phyloP scores from a whole-genome alignment of 2,113 vertebrate species.

The Cisticola juncidis region DNA sequence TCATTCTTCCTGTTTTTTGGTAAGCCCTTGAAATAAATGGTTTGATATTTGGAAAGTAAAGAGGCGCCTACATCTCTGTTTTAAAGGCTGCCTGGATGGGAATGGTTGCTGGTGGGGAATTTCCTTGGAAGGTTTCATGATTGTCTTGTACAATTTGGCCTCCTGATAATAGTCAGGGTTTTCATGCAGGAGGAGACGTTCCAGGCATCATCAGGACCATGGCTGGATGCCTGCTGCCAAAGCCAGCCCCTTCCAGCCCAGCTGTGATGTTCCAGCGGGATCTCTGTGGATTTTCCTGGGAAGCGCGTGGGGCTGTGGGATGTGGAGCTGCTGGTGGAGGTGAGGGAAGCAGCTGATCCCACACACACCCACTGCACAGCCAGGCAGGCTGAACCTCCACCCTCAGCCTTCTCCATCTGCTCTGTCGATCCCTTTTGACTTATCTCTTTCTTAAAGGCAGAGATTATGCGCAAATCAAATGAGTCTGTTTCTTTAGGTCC shows the following conservation, averaged over 20 bases:
- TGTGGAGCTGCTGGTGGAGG: background rate
- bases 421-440: background rate
- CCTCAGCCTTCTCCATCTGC: background rate
- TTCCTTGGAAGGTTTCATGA: background rate
- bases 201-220: background rate
- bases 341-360: background rate
- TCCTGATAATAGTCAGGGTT: background rate
- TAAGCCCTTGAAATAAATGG: background rate
- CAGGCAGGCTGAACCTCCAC: background rate
- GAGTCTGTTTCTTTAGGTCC: constrained; percentile 1
- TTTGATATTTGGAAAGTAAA: background rate
- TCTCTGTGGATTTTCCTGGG: background rate
- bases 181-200: background rate
- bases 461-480: constrained; percentile 36
- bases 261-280: background rate
- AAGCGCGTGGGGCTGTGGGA: background rate
- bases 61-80: rapidly evolving
- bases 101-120: background rate
- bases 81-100: background rate
- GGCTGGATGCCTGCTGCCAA: background rate
- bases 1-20: background rate
- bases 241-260: background rate
- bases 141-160: background rate
- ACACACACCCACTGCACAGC: background rate
- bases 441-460: background rate